Conservation (phyloP, 2,888 invertebrate species). For the Acronicta leporina region DNA sequence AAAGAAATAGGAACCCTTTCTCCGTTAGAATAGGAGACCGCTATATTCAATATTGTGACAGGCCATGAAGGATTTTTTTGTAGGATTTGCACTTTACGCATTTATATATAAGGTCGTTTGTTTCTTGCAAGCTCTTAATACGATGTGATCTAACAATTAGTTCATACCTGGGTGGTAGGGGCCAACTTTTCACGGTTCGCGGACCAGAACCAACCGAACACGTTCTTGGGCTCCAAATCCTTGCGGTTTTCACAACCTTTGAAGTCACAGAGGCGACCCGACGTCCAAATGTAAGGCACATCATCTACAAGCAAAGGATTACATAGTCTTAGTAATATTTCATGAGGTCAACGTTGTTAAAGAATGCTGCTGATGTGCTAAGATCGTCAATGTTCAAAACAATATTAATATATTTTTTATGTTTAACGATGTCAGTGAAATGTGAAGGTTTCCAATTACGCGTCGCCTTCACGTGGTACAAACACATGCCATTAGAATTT, state of each 20-base stretch:
- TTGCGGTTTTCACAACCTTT: slow-evolving; percentile 96
- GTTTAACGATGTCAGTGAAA: slow-evolving; percentile 43
- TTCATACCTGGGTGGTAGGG: slow-evolving; percentile 92
- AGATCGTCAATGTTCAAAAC: slow-evolving; percentile 46
- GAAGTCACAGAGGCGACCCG: slow-evolving; percentile 97
- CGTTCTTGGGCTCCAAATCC: slow-evolving; percentile 95
- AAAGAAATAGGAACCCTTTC: no score
- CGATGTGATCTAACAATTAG: no score
- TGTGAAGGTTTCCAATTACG: slow-evolving; percentile 56
- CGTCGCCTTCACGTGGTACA: slow-evolving; percentile 36
- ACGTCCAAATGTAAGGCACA: slow-evolving; percentile 98
- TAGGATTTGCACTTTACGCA: no score
- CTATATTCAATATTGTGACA: no score
- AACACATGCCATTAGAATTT: slow-evolving; percentile 34
- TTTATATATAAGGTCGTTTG: no score
- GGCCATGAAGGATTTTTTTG: no score
- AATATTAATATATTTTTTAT: slow-evolving; percentile 35
- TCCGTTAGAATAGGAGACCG: no score
- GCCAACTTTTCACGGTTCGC: slow-evolving; percentile 96
- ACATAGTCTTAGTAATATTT: slow-evolving; percentile 17
- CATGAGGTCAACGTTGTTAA: slow-evolving; percentile 22
- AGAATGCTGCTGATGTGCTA: slow-evolving; percentile 27
- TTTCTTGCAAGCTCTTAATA: no score
- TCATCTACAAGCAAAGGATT: slow-evolving; percentile 89
- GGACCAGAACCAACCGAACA: slow-evolving; percentile 98